Percentiles rank a stretch among this genome's conserved stretches.
Conservation (phyloP, 2,888 invertebrate genomes). For the Drosophila ochracea region DNA sequence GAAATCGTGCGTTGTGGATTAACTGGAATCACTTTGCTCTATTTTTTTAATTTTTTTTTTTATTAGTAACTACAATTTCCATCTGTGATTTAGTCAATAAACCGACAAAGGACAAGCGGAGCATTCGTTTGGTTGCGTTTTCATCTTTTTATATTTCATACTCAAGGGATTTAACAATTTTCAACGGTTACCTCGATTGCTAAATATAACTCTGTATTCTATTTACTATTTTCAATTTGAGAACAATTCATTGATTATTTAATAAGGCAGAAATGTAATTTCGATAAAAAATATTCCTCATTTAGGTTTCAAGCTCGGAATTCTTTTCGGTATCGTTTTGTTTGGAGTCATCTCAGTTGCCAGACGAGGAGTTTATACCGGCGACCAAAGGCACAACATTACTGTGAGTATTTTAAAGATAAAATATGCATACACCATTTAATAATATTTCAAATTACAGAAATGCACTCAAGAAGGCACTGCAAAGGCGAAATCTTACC, state of each 20-base stretch:
- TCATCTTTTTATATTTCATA: constrained; percentile 2
- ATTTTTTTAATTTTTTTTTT: not conserved
- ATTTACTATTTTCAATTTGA: not conserved
- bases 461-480: constrained; percentile 88
- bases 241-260: not conserved
- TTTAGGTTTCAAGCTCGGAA: constrained; percentile 90
- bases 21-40: not conserved
- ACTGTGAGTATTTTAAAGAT: constrained; percentile 86
- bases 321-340: constrained; percentile 91
- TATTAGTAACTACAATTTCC: not conserved
- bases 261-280: not conserved
- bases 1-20: too few relatives aligned
- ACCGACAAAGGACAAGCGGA: not conserved
- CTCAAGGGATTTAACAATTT: not conserved
- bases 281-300: not conserved
- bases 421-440: not conserved
- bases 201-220: not conserved
- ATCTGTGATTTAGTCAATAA: not conserved
- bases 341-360: constrained; percentile 85
- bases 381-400: constrained; percentile 89
- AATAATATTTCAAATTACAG: constrained; percentile 84
- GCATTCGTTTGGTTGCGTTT: not conserved
- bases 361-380: constrained; percentile 89
- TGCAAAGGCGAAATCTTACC: constrained; percentile 88
- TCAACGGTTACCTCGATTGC: constrained; percentile 1